These are phyloP conservation scores for Amphibalanus amphitrite DNA, from an alignment of 1,140 invertebrate species.

Conservation along the genomic window DNA sequence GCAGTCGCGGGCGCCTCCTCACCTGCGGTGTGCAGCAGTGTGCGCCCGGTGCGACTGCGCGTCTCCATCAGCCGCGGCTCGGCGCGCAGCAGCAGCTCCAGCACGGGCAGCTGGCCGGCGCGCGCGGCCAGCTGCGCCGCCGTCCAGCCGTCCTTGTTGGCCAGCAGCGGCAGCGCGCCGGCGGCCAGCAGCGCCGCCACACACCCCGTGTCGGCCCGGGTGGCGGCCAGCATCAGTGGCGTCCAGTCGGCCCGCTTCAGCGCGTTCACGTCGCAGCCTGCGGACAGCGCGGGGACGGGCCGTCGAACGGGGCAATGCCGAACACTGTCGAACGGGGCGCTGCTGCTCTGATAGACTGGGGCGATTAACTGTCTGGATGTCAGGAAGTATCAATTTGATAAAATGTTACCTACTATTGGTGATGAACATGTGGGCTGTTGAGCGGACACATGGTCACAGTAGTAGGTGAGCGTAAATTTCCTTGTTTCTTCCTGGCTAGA, in stretches of 20 bases:
- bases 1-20: slow-evolving; percentile 8
- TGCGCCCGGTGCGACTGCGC: slow-evolving; percentile 31
- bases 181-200: slow-evolving; percentile 31
- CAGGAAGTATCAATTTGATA: no score
- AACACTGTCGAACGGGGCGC: no score
- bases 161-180: slow-evolving; percentile 31
- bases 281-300: not conserved
- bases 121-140: not conserved
- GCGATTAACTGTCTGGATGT: no score
- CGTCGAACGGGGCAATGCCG: not conserved
- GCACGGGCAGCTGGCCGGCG: slow-evolving; percentile 27
- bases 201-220: slow-evolving; percentile 31
- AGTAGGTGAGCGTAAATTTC: no score
- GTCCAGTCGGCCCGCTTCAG: slow-evolving; percentile 54
- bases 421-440: no score
- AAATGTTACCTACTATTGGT: no score
- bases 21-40: not conserved
- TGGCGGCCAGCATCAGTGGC: slow-evolving; percentile 51
- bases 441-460: no score
- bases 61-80: slow-evolving; percentile 25
- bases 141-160: slow-evolving; percentile 43
- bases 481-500: no score
- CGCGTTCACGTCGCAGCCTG: slow-evolving; percentile 26
- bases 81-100: slow-evolving; percentile 32
- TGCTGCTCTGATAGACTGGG: no score